A percentile compares a stretch with the other conserved stretches of the same genome.
These are phyloP conservation scores for Phania funesta DNA, from an alignment of 2,888 invertebrate genomes.

Conservation along the genomic window DNA sequence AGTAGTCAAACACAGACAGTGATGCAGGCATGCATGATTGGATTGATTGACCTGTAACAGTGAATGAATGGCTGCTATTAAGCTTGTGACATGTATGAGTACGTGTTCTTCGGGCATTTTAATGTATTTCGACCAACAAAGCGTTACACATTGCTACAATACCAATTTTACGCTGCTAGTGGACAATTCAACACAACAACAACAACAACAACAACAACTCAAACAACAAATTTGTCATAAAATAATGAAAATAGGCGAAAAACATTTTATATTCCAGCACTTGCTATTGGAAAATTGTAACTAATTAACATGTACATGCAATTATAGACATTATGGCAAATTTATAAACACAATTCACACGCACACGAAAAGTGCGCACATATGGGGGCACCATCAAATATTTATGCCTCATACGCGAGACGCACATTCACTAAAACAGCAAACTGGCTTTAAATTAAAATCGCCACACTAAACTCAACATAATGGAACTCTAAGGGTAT, in stretches of 20 bases:
- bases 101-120: slow-evolving; percentile 50
- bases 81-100: slow-evolving; percentile 56
- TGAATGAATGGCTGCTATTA: slow-evolving; percentile 51
- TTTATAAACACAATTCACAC: slow-evolving; percentile 36
- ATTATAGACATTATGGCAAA: slow-evolving; percentile 46
- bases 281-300: slow-evolving; percentile 34
- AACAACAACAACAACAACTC: slow-evolving; percentile 1
- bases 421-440: neutral
- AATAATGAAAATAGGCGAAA: neutral
- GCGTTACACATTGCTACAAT: neutral
- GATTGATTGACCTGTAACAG: slow-evolving; percentile 64
- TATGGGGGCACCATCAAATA: neutral
- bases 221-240: neutral
- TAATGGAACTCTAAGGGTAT: neutral
- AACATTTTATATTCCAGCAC: slow-evolving; percentile 1
- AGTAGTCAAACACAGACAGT: slow-evolving; percentile 34
- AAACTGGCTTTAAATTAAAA: slow-evolving; percentile 41
- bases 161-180: slow-evolving; percentile 10
- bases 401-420: neutral
- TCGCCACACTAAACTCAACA: neutral
- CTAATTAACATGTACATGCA: slow-evolving; percentile 45
- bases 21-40: slow-evolving; percentile 52
- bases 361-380: neutral
- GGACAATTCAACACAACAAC: slow-evolving; percentile 17
- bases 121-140: slow-evolving; percentile 1